Conservation (phyloP, 2,797 vertebrate species). For the Ammospiza maritima region DNA sequence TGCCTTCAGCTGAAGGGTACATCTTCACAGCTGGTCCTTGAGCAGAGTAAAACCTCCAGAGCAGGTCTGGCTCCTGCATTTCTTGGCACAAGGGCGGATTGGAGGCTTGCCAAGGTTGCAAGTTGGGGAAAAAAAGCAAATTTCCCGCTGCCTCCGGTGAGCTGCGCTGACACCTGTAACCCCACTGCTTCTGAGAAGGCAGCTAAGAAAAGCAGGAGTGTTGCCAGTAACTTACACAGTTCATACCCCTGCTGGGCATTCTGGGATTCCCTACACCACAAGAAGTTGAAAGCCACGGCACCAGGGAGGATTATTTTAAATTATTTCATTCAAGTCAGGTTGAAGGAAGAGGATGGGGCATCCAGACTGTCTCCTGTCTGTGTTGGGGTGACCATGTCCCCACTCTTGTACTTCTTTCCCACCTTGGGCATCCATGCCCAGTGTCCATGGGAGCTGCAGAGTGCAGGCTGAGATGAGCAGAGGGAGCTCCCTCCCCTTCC, state of each 20-base stretch:
- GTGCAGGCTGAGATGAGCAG: not conserved
- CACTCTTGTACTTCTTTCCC: not conserved
- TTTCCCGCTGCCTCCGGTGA: fast-evolving
- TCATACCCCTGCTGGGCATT: not conserved
- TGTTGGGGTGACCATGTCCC: fast-evolving
- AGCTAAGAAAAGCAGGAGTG: not conserved
- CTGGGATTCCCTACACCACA: not conserved
- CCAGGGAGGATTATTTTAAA: not conserved
- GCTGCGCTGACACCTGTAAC: not conserved
- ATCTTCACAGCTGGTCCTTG: not conserved
- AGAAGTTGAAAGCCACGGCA: fast-evolving
- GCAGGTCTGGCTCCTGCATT: not conserved
- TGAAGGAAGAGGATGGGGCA: not conserved
- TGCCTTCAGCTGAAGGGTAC: not conserved
- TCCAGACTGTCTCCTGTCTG: not conserved
- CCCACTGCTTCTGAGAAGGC: not conserved
- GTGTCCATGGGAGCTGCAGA: not conserved
- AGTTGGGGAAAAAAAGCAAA: not conserved
- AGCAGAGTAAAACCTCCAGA: not conserved
- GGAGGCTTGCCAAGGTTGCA: not conserved
- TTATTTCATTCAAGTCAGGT: not conserved
- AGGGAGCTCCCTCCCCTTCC: not conserved
- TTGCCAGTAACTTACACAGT: not conserved
- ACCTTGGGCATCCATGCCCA: not conserved
- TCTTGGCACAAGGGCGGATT: not conserved